These are phyloP conservation scores for Psilopsiagon aymara DNA, from an alignment of 2,113 vertebrate species.

Conservation along the genomic window DNA sequence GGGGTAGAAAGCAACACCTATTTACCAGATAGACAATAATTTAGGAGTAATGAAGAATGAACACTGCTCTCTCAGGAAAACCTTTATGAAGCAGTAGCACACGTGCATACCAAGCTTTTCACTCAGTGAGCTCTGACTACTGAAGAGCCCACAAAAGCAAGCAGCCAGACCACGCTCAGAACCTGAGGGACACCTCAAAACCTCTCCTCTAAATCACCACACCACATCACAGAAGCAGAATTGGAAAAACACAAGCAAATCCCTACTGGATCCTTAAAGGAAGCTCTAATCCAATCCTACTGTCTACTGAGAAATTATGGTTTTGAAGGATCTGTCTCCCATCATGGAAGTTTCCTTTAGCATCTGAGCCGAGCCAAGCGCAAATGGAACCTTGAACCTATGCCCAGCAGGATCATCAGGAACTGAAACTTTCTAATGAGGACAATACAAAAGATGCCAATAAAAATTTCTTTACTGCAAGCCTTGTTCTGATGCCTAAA, in stretches of 20 bases:
- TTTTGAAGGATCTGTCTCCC: constrained; percentile 11
- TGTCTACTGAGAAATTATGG: neutral
- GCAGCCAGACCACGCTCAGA: neutral
- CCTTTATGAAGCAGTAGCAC: neutral
- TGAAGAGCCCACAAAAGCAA: neutral
- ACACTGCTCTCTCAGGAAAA: neutral
- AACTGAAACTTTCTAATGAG: constrained; percentile 14
- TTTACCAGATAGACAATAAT: neutral
- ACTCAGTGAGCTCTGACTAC: neutral
- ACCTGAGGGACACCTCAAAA: neutral
- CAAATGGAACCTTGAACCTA: constrained; percentile 44
- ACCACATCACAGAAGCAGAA: neutral
- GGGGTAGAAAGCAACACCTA: neutral
- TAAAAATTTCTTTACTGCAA: constrained; percentile 8
- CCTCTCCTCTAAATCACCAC: neutral
- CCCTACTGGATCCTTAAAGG: neutral
- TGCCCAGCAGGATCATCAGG: constrained; percentile 24
- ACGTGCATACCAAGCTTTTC: neutral
- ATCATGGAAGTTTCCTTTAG: constrained; percentile 5
- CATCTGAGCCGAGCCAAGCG: constrained; percentile 24
- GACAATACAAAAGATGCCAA: constrained; percentile 29
- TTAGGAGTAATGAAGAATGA: neutral
- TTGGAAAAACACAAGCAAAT: neutral
- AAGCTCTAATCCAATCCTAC: constrained; percentile 5
- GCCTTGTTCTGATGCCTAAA: neutral